These are phyloP conservation scores for Equus quagga DNA, from an alignment of 2,113 vertebrate genomes.

Conservation along the genomic window DNA sequence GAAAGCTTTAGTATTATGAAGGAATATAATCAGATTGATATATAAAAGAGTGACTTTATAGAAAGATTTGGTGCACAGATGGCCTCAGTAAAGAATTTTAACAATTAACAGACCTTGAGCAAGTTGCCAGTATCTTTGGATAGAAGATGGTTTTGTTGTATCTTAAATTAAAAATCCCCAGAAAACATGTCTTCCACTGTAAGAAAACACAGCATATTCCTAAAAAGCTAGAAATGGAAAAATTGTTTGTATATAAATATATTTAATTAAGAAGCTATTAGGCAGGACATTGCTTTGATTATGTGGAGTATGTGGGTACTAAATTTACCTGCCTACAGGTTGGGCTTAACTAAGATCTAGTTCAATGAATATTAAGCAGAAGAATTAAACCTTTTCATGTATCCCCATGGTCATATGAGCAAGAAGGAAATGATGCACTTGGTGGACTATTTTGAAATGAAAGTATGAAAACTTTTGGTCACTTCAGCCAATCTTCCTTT, in stretches of 20 bases:
- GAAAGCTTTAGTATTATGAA: not conserved
- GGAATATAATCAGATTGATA: constrained; percentile 7
- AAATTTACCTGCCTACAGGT: not conserved
- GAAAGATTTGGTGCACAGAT: not conserved
- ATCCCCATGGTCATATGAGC: not conserved
- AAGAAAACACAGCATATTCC: constrained; percentile 49
- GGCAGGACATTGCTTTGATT: constrained; percentile 9
- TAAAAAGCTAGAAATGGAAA: constrained; percentile 37
- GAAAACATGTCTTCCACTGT: constrained; percentile 52
- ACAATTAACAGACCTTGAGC: constrained; percentile 42
- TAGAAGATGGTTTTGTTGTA: not conserved
- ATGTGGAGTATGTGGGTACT: not conserved
- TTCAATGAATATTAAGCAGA: constrained; percentile 36
- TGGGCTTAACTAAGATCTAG: constrained; percentile 21
- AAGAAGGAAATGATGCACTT: not conserved
- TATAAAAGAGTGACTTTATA: constrained; percentile 1
- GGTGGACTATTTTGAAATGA: not conserved
- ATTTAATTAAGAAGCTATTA: constrained; percentile 39
- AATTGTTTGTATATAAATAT: constrained; percentile 25
- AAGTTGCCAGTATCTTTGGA: constrained; percentile 38
- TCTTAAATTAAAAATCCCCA: constrained; percentile 42
- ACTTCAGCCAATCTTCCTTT: not conserved
- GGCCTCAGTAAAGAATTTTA: not conserved
- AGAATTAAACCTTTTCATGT: not conserved
- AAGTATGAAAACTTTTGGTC: constrained; percentile 7